Evolutionary conservation across 2,113 vertebrate species (phyloP).

Genomic region (Polyodon spathula): DNA sequence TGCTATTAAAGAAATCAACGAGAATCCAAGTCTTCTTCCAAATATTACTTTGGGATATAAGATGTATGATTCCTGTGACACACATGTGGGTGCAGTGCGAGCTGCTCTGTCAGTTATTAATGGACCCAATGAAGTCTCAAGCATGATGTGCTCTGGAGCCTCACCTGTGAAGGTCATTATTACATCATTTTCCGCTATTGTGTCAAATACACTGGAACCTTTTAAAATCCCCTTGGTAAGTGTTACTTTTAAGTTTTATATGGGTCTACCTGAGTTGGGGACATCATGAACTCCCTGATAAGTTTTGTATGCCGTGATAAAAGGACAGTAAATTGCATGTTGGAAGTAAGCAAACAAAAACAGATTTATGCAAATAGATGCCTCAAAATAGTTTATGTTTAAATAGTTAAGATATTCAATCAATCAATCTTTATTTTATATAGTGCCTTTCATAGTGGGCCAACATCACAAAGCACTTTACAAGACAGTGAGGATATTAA

Average conservation of each 20-base stretch:
- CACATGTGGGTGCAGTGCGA: background rate
- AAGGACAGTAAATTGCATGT: background rate
- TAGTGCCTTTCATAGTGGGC: too few relatives aligned
- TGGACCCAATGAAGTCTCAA: background rate
- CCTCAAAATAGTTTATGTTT: background rate
- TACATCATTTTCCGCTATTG: background rate
- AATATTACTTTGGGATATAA: slow-evolving; percentile 9
- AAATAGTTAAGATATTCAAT: background rate
- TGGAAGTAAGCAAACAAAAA: too few relatives aligned
- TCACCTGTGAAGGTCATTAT: too few relatives aligned
- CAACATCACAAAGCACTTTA: too few relatives aligned
- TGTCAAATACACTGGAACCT: background rate
- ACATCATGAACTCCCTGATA: background rate
- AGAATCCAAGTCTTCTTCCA: background rate
- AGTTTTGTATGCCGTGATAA: background rate
- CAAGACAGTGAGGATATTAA: background rate
- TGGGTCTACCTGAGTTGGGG: background rate
- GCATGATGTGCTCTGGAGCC: too few relatives aligned
- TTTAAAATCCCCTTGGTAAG: background rate
- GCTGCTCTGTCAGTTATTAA: slow-evolving; percentile 2
- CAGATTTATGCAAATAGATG: background rate
- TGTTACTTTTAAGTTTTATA: background rate
- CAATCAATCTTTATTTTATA: too few relatives aligned
- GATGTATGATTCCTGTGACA: slow-evolving; percentile 1
- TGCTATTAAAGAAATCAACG: slow-evolving; percentile 15